phyloP scores from a whole-genome alignment of 2,113 vertebrate genomes.

The Alectura lathami region DNA sequence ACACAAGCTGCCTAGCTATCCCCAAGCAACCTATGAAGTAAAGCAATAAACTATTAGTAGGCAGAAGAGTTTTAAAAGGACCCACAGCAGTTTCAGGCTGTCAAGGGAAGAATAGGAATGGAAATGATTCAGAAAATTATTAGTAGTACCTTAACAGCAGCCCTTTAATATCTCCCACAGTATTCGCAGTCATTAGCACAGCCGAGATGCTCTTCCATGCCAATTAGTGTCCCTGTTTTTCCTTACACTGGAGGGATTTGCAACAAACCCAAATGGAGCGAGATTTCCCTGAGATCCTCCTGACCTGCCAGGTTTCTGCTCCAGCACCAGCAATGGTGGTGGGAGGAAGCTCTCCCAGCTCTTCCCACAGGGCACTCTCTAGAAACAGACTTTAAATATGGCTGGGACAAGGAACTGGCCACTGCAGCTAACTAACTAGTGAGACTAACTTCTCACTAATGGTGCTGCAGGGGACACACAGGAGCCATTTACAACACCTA shows the following conservation, averaged over 20 bases:
- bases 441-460: too few species aligned
- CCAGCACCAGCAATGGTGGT: not conserved
- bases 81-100: conserved; percentile 1
- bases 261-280: not conserved
- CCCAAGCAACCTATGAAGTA: conserved; percentile 51
- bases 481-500: not conserved
- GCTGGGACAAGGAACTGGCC: not conserved
- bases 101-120: conserved; percentile 42
- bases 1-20: not conserved
- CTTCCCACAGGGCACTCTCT: fast-evolving
- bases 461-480: fast-evolving
- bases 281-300: not conserved
- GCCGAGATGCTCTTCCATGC: not conserved
- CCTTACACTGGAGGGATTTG: not conserved
- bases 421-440: too few species aligned
- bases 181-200: not conserved
- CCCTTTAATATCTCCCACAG: conserved; percentile 50
- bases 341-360: not conserved
- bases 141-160: conserved; percentile 22
- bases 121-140: conserved; percentile 61
- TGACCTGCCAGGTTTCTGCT: not conserved
- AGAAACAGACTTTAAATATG: not conserved
- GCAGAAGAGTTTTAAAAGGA: conserved; percentile 43
- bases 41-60: conserved; percentile 51
- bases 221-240: not conserved